Evolutionary conservation across 2,888 invertebrate genomes (phyloP).

Genomic region (Geotrupes spiniger): DNA sequence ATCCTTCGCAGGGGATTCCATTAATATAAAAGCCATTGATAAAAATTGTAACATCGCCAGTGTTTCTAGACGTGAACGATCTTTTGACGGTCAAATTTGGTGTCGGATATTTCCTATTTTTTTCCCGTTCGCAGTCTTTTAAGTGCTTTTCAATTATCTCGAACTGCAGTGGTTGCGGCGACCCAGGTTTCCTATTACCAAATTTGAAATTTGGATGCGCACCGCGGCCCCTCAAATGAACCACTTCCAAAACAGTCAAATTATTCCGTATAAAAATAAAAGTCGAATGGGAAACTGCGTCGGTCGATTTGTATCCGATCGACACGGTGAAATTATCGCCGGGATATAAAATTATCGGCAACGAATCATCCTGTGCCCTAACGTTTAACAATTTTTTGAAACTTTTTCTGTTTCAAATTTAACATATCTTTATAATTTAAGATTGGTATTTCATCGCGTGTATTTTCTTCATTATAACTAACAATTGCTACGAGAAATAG

Average conservation of each 20-base stretch:
- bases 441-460: slow-evolving; percentile 3
- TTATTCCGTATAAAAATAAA: slow-evolving; percentile 77
- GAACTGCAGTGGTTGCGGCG: slow-evolving; percentile 71
- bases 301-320: slow-evolving; percentile 53
- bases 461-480: not conserved
- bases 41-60: slow-evolving; percentile 83
- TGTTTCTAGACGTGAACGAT: slow-evolving; percentile 82
- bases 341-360: slow-evolving; percentile 60
- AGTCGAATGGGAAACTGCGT: slow-evolving; percentile 50
- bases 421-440: not conserved
- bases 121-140: slow-evolving; percentile 54
- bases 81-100: slow-evolving; percentile 74
- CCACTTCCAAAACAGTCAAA: slow-evolving; percentile 84
- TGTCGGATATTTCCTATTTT: slow-evolving; percentile 46
- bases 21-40: slow-evolving; percentile 68
- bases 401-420: slow-evolving; percentile 7
- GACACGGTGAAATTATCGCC: slow-evolving; percentile 53
- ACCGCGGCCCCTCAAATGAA: slow-evolving; percentile 80
- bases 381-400: slow-evolving; percentile 32
- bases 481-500: not conserved
- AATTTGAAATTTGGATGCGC: slow-evolving; percentile 85
- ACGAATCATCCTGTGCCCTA: slow-evolving; percentile 51
- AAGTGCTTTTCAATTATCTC: slow-evolving; percentile 66
- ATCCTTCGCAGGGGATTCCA: slow-evolving; percentile 69
- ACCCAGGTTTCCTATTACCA: slow-evolving; percentile 81